phyloP scores from a whole-genome alignment of 2,113 vertebrate genomes.

The Pteropus alecto region DNA sequence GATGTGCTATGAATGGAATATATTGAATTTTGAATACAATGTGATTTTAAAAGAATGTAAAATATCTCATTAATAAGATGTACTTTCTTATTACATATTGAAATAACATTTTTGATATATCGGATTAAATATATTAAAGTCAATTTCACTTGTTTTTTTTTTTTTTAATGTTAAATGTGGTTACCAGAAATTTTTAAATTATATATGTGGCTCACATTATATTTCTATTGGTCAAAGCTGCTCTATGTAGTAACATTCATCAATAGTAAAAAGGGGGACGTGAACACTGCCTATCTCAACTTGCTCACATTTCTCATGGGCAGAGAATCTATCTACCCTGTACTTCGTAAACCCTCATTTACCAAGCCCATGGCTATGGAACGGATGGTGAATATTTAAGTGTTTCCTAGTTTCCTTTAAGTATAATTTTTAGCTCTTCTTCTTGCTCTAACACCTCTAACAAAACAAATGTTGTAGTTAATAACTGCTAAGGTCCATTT shows the following conservation, averaged over 20 bases:
- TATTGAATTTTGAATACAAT: neutral
- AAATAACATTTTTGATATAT: neutral
- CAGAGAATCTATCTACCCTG: neutral
- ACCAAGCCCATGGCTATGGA: neutral
- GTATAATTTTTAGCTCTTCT: neutral
- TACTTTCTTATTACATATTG: neutral
- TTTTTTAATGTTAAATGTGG: neutral
- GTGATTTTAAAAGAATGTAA: neutral
- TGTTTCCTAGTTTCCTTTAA: neutral
- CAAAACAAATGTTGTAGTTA: neutral
- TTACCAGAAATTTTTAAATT: neutral
- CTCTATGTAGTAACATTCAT: neutral
- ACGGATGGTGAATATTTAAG: neutral
- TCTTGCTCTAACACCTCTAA: neutral
- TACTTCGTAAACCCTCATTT: neutral
- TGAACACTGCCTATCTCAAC: neutral
- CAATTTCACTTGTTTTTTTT: neutral
- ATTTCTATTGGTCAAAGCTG: neutral
- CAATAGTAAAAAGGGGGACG: neutral
- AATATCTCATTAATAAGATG: neutral
- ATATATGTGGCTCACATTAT: neutral
- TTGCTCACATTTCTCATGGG: fast-evolving
- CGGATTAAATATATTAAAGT: neutral
- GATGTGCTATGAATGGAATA: neutral
- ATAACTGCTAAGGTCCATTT: neutral